These are phyloP conservation scores for Florisuga fusca DNA, from an alignment of 2,797 vertebrate genomes.

Conservation along the genomic window DNA sequence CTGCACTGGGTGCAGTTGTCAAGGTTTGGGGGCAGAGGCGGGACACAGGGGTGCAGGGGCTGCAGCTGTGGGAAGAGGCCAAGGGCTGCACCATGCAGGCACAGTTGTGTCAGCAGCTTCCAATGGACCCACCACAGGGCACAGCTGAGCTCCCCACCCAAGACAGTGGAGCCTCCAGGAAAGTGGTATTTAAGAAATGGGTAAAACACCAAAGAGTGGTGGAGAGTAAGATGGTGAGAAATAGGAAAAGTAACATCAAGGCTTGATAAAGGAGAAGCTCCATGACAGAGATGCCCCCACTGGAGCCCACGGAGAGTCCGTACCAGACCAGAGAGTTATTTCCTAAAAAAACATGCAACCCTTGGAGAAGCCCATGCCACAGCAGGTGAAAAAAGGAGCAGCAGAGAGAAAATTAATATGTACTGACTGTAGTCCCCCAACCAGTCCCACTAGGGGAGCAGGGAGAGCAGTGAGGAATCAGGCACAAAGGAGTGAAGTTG, in stretches of 20 bases:
- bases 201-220: not conserved
- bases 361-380: not conserved
- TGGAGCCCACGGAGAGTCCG: not conserved
- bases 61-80: not conserved
- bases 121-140: fast-evolving
- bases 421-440: not conserved
- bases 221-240: not conserved
- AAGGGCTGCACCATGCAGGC: not conserved
- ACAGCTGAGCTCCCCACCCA: not conserved
- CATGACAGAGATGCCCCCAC: not conserved
- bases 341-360: not conserved
- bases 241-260: not conserved
- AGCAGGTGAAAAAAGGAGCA: not conserved
- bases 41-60: not conserved
- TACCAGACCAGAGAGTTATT: fast-evolving
- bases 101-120: not conserved
- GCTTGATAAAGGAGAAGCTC: not conserved
- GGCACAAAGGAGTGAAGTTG: not conserved
- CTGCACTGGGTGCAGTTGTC: not conserved
- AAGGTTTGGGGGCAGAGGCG: not conserved
- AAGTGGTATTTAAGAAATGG: not conserved
- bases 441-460: not conserved
- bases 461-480: not conserved
- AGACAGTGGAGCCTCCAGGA: fast-evolving
- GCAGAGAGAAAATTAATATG: not conserved